phyloP scores from a whole-genome alignment of 2,888 invertebrate genomes.

The Horisme vitalbata region DNA sequence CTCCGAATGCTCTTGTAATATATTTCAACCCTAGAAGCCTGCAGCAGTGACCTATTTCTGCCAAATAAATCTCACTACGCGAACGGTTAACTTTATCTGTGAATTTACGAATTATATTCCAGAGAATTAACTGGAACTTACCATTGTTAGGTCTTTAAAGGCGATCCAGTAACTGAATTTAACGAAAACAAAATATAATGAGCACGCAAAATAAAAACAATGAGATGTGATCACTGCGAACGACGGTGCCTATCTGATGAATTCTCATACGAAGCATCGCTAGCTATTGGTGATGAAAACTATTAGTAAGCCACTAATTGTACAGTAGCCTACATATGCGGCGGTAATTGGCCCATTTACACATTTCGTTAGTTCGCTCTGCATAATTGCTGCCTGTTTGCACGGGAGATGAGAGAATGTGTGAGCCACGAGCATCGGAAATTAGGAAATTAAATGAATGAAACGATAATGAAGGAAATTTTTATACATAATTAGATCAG shows the following conservation, averaged over 20 bases:
- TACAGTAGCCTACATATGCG: slow-evolving; percentile 76
- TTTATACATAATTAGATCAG: slow-evolving; percentile 18
- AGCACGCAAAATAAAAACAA: slow-evolving; percentile 32
- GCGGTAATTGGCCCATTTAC: slow-evolving; percentile 82
- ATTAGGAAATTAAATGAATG: slow-evolving; percentile 50
- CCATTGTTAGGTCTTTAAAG: neutral
- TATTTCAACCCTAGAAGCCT: slow-evolving; percentile 54
- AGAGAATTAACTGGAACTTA: slow-evolving; percentile 9
- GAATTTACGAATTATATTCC: slow-evolving; percentile 37
- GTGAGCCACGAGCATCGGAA: slow-evolving; percentile 57
- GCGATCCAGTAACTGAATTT: slow-evolving; percentile 7
- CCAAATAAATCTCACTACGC: slow-evolving; percentile 56
- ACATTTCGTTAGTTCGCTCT: slow-evolving; percentile 77
- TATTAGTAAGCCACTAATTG: slow-evolving; percentile 80
- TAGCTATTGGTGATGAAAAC: slow-evolving; percentile 79
- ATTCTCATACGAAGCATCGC: slow-evolving; percentile 54
- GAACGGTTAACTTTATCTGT: slow-evolving; percentile 43
- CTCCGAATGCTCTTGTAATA: slow-evolving; percentile 52
- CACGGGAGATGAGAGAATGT: slow-evolving; percentile 66
- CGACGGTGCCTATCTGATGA: slow-evolving; percentile 68
- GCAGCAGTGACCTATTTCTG: slow-evolving; percentile 56
- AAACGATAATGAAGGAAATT: slow-evolving; percentile 23
- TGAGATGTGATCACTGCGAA: slow-evolving; percentile 62
- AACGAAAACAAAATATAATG: slow-evolving; percentile 15
- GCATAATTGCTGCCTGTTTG: slow-evolving; percentile 78